Evolutionary conservation across 2,113 vertebrate genomes (phyloP).

Genomic region (Galbula dea): DNA sequence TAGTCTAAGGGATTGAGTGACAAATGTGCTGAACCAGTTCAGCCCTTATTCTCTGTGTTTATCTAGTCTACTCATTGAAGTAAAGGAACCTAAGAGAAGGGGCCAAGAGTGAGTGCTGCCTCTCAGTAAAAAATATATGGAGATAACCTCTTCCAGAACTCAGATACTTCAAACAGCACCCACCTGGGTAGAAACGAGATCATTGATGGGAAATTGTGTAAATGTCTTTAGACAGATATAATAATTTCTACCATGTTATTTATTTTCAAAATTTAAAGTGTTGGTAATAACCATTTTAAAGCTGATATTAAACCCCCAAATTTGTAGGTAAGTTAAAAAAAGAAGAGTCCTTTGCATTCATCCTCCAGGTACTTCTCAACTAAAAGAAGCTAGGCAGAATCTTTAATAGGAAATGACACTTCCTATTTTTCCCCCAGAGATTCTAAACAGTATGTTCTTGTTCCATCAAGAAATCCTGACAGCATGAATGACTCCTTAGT

Average conservation of each 20-base stretch:
- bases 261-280: background rate
- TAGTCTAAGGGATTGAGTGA: background rate
- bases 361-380: background rate
- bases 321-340: background rate
- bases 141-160: background rate
- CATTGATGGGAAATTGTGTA: background rate
- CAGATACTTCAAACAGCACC: background rate
- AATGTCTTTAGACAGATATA: background rate
- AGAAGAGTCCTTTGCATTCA: background rate
- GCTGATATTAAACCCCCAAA: background rate
- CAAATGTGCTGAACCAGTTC: background rate
- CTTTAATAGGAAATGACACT: background rate
- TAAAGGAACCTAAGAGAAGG: background rate
- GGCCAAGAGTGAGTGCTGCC: background rate
- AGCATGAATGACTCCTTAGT: conserved; percentile 3
- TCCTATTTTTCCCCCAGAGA: background rate
- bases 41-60: background rate
- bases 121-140: background rate
- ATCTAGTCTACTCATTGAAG: background rate
- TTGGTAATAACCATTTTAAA: background rate
- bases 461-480: background rate
- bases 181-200: background rate
- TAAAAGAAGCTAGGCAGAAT: background rate
- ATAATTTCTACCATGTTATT: background rate
- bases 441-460: background rate